Percentiles rank a stretch among this genome's conserved stretches.
phyloP scores from a whole-genome alignment of 2,888 invertebrate genomes.

The Aromia moschata region DNA sequence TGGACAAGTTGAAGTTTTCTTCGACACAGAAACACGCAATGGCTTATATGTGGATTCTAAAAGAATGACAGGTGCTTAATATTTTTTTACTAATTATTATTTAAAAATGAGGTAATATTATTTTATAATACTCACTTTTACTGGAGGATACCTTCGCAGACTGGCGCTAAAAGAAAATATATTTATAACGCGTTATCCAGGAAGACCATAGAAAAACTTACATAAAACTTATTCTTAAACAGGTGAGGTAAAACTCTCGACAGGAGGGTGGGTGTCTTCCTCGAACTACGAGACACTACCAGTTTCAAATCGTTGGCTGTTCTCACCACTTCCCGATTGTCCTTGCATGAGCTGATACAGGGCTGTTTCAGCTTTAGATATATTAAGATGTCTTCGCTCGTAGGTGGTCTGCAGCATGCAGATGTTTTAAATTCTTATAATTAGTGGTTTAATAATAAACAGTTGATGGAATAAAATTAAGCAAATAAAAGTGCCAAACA shows the following conservation, averaged over 20 bases:
- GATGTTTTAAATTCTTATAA: too few relatives aligned
- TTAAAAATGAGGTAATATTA: too few relatives aligned
- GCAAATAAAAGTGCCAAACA: neutral
- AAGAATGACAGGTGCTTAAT: neutral
- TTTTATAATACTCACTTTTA: conserved; percentile 10
- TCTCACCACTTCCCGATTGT: neutral
- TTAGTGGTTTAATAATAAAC: neutral
- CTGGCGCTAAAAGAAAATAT: conserved; percentile 12
- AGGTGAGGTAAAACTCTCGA: conserved; percentile 20
- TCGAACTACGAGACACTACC: conserved; percentile 11
- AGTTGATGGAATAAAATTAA: too few relatives aligned
- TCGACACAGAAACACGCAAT: conserved; percentile 7
- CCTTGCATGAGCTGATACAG: conserved; percentile 15
- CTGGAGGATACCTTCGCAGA: conserved; percentile 15
- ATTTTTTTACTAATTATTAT: too few relatives aligned
- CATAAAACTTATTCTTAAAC: conserved; percentile 15
- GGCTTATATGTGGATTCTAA: conserved; percentile 21
- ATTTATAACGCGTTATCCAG: too few relatives aligned
- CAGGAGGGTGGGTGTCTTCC: neutral
- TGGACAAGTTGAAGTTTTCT: conserved; percentile 6
- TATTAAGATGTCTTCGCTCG: conserved; percentile 4
- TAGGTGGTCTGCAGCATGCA: conserved; percentile 8
- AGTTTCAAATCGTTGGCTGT: conserved; percentile 14
- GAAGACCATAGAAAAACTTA: neutral
- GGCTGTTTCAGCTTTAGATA: conserved; percentile 14